Conservation (phyloP, 2,113 vertebrate genomes). For the Pleuronectes platessa region DNA sequence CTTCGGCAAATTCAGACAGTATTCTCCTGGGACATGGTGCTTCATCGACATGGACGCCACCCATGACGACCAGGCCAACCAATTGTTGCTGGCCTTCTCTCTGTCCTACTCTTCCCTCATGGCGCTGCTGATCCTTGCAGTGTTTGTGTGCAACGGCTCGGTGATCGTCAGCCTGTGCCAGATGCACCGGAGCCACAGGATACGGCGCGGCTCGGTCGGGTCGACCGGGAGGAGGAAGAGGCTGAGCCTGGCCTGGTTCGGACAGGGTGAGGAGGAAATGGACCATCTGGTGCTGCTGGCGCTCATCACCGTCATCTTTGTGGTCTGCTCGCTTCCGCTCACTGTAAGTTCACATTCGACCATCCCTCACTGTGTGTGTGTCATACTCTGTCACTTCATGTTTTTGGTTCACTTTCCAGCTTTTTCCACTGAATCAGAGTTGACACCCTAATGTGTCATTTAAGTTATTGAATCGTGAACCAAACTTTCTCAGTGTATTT, state of each 20-base stretch:
- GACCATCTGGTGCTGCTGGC: slow-evolving; percentile 89
- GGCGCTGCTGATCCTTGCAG: slow-evolving; percentile 85
- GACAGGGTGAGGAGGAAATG: slow-evolving; percentile 85
- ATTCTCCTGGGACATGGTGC: slow-evolving; percentile 92
- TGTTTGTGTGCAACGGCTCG: slow-evolving; percentile 88
- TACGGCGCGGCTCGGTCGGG: slow-evolving; percentile 77
- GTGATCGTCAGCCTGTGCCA: slow-evolving; percentile 89
- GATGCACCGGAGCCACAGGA: slow-evolving; percentile 88
- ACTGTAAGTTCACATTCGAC: slow-evolving; percentile 82
- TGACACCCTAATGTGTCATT: slow-evolving; percentile 26
- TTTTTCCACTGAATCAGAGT: background rate
- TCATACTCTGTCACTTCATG: background rate
- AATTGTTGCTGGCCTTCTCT: slow-evolving; percentile 83
- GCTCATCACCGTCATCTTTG: slow-evolving; percentile 88
- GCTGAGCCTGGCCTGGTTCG: slow-evolving; percentile 79
- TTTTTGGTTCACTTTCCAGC: background rate
- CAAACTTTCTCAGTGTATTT: background rate
- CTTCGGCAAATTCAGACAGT: slow-evolving; percentile 88
- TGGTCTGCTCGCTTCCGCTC: slow-evolving; percentile 89
- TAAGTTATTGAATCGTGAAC: background rate
- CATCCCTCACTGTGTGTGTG: background rate
- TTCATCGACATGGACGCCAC: slow-evolving; percentile 87
- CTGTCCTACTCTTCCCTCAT: slow-evolving; percentile 86
- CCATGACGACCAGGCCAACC: slow-evolving; percentile 21
- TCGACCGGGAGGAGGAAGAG: slow-evolving; percentile 71